Percentiles rank a stretch among this genome's conserved stretches.
These are phyloP conservation scores for Chaetodon auriga DNA, from an alignment of 2,113 vertebrate genomes.

Conservation along the genomic window DNA sequence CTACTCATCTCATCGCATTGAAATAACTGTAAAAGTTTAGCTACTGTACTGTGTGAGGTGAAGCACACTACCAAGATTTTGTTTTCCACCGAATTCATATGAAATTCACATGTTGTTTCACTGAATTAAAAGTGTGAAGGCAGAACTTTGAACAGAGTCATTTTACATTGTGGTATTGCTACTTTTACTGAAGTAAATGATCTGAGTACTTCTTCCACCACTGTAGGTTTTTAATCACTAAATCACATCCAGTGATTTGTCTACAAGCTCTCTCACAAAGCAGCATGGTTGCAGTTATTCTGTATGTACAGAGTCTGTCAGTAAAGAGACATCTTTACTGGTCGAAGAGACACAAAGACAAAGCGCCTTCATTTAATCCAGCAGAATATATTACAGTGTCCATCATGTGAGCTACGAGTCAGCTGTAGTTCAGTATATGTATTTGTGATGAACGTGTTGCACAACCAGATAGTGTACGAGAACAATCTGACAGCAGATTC, in stretches of 20 bases:
- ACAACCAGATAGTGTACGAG: background rate
- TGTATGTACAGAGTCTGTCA: background rate
- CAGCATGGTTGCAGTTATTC: background rate
- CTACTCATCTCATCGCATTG: too few species aligned
- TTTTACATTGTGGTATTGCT: too few species aligned
- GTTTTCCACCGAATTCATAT: background rate
- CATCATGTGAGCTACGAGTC: background rate
- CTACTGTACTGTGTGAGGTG: too few species aligned
- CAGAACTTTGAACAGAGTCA: too few species aligned
- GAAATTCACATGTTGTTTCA: too few species aligned
- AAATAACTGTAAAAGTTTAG: background rate
- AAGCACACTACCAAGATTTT: too few species aligned
- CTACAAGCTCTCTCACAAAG: background rate
- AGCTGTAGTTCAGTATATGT: background rate
- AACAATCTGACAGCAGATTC: constrained; percentile 38
- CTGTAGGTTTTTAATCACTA: too few species aligned
- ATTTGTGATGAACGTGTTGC: constrained; percentile 15
- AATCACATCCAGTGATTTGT: background rate
- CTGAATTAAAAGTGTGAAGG: too few species aligned
- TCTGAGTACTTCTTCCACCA: too few species aligned
- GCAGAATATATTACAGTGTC: background rate
- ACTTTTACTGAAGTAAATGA: too few species aligned
- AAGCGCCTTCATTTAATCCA: background rate
- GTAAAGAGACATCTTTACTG: too few species aligned
- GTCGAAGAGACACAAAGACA: background rate